Evolutionary conservation across 2,113 vertebrate genomes (phyloP).

Genomic region (Heptranchias perlo): DNA sequence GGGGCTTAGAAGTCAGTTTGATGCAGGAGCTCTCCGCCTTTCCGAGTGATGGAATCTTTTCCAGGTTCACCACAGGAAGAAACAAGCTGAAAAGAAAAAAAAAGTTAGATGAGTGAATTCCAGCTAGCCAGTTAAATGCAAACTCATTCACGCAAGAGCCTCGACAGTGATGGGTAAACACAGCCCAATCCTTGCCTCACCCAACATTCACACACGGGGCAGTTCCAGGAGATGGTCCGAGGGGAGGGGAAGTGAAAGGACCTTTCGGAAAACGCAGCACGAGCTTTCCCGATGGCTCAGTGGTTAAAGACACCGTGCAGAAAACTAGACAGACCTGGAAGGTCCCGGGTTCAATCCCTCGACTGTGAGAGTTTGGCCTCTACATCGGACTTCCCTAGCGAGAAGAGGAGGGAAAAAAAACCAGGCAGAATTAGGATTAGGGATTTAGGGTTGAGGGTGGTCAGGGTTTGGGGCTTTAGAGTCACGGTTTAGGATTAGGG

Average conservation of each 20-base stretch:
- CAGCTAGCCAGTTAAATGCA: background rate
- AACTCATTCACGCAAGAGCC: background rate
- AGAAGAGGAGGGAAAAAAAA: background rate
- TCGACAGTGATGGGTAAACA: background rate
- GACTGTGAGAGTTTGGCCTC: background rate
- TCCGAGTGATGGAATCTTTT: slow-evolving; percentile 71
- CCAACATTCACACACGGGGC: background rate
- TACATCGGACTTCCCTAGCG: background rate
- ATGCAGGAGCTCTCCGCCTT: slow-evolving; percentile 66
- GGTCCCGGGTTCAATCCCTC: background rate
- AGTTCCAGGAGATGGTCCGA: background rate
- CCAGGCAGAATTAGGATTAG: background rate
- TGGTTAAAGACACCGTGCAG: background rate
- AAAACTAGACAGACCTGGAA: background rate
- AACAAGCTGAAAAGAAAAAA: slow-evolving; percentile 61
- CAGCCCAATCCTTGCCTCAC: background rate
- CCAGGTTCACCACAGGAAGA: slow-evolving; percentile 67
- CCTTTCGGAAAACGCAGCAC: background rate
- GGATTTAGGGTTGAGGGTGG: background rate
- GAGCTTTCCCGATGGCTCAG: background rate
- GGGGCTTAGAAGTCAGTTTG: slow-evolving; percentile 62
- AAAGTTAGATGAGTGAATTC: background rate
- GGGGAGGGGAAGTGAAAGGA: background rate
- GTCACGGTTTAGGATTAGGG: background rate
- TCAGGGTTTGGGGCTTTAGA: too few relatives aligned